A percentile compares a stretch with the other conserved stretches of the same genome.
phyloP scores from a whole-genome alignment of 2,888 invertebrate species.

The Gasteruption jaculator region DNA sequence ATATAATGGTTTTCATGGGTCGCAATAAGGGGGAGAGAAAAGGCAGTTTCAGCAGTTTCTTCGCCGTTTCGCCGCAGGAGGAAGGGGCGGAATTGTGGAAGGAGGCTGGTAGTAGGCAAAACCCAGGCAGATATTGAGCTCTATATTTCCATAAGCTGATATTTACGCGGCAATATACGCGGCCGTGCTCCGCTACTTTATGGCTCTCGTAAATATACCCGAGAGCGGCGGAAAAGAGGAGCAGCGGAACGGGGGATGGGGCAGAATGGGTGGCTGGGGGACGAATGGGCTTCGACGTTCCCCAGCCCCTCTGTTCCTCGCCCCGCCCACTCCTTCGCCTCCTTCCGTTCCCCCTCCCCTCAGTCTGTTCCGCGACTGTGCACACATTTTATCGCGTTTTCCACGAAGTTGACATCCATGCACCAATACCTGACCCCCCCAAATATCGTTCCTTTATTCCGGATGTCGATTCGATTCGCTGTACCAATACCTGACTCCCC shows the following conservation, averaged over 20 bases:
- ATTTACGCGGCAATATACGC: slow-evolving; percentile 56
- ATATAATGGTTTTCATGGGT: no score
- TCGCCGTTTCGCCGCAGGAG: slow-evolving; percentile 18
- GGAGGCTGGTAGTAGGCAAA: slow-evolving; percentile 26
- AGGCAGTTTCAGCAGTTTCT: slow-evolving; percentile 6
- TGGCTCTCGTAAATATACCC: slow-evolving; percentile 51
- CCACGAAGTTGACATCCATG: no score
- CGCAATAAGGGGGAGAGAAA: slow-evolving; percentile 16
- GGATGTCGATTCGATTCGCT: no score
- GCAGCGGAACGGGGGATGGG: slow-evolving; percentile 50
- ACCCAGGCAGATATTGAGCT: slow-evolving; percentile 56
- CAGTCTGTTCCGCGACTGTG: slow-evolving; percentile 5
- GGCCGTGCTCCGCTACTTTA: slow-evolving; percentile 49
- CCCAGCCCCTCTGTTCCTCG: slow-evolving; percentile 21
- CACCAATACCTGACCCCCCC: no score
- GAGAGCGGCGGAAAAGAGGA: no score
- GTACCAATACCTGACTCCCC: no score
- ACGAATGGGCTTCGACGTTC: no score
- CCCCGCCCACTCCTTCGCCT: slow-evolving; percentile 6
- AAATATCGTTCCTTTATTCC: no score
- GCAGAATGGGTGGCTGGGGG: slow-evolving; percentile 49
- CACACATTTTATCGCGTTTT: no score
- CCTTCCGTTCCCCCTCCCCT: slow-evolving; percentile 9
- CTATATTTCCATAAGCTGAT: slow-evolving; percentile 59
- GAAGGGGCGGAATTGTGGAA: slow-evolving; percentile 29